Evolutionary conservation across 2,888 invertebrate species (phyloP).

Genomic region (Leptinotarsa peninsularis): DNA sequence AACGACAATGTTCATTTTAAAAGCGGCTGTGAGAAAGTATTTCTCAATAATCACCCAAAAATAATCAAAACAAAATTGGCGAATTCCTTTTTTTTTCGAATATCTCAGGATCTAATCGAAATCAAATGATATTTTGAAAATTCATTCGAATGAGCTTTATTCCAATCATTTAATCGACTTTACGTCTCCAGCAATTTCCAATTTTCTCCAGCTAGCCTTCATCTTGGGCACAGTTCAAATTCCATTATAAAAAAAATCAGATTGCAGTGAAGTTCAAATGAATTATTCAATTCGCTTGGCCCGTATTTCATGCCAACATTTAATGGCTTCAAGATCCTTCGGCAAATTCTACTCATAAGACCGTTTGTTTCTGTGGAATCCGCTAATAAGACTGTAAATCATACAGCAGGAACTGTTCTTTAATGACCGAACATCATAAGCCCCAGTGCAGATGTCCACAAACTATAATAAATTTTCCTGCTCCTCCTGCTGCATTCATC

Average conservation of each 20-base stretch:
- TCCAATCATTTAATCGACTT: no score
- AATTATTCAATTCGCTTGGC: constrained; percentile 5
- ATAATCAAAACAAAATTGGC: no score
- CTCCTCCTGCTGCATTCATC: constrained; percentile 40
- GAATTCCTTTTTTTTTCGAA: no score
- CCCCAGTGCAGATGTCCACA: constrained; percentile 46
- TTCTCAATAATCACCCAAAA: no score
- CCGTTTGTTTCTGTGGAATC: constrained; percentile 14
- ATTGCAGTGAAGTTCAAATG: background rate
- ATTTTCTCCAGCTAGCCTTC: no score
- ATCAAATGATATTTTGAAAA: no score
- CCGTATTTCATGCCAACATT: background rate
- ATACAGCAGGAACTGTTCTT: constrained; percentile 31
- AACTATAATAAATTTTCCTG: constrained; percentile 48
- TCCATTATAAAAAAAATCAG: background rate
- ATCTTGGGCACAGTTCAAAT: no score
- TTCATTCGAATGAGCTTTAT: no score
- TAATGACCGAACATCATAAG: constrained; percentile 47
- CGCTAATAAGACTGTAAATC: constrained; percentile 17
- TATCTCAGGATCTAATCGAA: no score
- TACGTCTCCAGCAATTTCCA: no score
- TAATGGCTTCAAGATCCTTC: background rate
- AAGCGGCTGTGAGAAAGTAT: no score
- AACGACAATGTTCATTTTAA: no score
- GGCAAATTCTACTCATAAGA: background rate